Percentiles rank a stretch among this genome's conserved stretches.
phyloP scores from a whole-genome alignment of 2,113 vertebrate genomes.

The Bettongia penicillata region DNA sequence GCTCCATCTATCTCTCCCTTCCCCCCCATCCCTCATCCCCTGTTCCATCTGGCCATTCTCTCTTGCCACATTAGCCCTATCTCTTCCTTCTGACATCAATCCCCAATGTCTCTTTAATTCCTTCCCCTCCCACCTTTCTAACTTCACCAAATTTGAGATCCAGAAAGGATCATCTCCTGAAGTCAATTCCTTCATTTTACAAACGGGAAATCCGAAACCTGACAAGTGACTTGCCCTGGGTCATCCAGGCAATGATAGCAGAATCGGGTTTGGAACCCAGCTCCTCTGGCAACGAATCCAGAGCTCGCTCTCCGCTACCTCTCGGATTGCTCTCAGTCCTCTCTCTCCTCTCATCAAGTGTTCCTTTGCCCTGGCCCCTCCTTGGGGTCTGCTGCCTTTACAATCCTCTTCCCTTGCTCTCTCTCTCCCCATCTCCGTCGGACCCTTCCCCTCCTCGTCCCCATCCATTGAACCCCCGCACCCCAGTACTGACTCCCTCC shows the following conservation, averaged over 20 bases:
- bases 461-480: not conserved
- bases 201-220: not conserved
- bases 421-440: not conserved
- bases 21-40: not conserved
- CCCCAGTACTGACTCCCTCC: not conserved
- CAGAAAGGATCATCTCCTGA: not conserved
- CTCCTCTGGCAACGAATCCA: not conserved
- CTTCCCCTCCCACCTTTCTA: not conserved
- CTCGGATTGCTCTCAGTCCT: not conserved
- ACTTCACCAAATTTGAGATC: not conserved
- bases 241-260: not conserved
- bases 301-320: too few species aligned
- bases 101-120: not conserved
- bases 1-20: not conserved
- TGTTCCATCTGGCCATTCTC: not conserved
- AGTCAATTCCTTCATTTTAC: not conserved
- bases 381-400: not conserved
- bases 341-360: not conserved
- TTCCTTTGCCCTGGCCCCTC: too few species aligned
- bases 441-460: not conserved
- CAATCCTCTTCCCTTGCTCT: not conserved
- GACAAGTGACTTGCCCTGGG: not conserved
- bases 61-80: not conserved
- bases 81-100: not conserved
- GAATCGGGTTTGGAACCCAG: not conserved